Base-by-base conservation (phyloP, 2,113 vertebrate species). In the Origma solitaria region DNA sequence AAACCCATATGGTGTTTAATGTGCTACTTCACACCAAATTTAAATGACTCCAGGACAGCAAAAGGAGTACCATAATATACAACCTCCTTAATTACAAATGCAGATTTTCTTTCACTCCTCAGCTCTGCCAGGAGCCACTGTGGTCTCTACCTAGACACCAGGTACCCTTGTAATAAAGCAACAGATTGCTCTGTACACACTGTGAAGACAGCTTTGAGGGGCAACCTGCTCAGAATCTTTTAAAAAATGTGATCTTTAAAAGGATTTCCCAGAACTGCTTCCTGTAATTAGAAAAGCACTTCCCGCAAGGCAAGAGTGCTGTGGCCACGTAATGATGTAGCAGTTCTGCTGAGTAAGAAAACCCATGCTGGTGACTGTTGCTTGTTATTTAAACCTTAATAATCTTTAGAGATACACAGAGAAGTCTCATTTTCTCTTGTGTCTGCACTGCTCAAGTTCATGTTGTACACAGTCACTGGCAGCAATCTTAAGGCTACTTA, bases 301-400 rank as follows among this genome's bases (percentile, higher is more conserved):
- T 73, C 33, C 73, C 0, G 0, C 53, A 24, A 1, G 7, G 65
- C 18, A 85, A 13, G 27, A 47, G 33, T 2, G 35, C 54, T 65
- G 62, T 27, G 80, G 45, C 65, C 83, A 88, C 4, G 1, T n/a
- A 86, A n/a, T 9, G 31, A 77, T 10, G 24, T 1, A 72, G 57
- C 70, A 79, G 13, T 45, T 82, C 53, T 82, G 70, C 28, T 49
- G 18, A 76, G 27, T 30, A 75, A 88, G 85, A 75, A 88, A 85
- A 50, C 1, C 24, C 70, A 82, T 3, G 28, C 28, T 77, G 79
- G 19, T 40, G 37, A 44, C 24, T 84, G n/a, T 1, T 50, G 28
- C 18, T n/a, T 72, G 31, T 24, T 44, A 81, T 71, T 58, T 19
- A 69, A 79, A 47, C 21, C 71, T 62, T 37, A 69, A 56, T 47